Evolutionary conservation across 2,113 vertebrate species (phyloP).

Genomic region (Nothobranchius furzeri): DNA sequence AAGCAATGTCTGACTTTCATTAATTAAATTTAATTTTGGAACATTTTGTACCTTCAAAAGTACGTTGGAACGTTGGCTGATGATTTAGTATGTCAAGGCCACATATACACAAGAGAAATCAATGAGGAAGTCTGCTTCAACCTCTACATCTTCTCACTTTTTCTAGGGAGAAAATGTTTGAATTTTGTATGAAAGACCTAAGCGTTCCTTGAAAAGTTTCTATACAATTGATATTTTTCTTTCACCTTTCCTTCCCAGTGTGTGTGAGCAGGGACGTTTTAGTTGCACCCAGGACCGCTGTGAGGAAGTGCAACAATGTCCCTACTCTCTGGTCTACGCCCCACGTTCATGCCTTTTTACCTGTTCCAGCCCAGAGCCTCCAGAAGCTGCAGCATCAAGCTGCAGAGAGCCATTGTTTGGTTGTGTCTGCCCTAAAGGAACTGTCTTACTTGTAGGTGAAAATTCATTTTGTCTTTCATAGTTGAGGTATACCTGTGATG

Average conservation of each 20-base stretch:
- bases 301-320: constrained; percentile 75
- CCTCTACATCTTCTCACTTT: too few relatives aligned
- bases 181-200: too few relatives aligned
- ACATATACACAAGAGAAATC: too few relatives aligned
- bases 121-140: too few relatives aligned
- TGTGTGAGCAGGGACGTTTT: constrained; percentile 80
- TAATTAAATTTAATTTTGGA: too few relatives aligned
- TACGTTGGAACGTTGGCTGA: too few relatives aligned
- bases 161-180: too few relatives aligned
- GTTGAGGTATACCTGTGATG: too few relatives aligned
- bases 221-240: background rate
- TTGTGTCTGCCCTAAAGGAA: constrained; percentile 86
- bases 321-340: constrained; percentile 77
- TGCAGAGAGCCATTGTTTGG: constrained; percentile 78
- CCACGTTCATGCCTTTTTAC: constrained; percentile 85
- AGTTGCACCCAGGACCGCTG: constrained; percentile 80
- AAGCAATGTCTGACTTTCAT: too few relatives aligned
- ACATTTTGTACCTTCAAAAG: too few relatives aligned
- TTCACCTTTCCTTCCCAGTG: constrained; percentile 54
- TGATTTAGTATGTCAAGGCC: too few relatives aligned
- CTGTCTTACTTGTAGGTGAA: constrained; percentile 81
- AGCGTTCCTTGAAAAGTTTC: too few relatives aligned
- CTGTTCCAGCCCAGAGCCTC: constrained; percentile 77
- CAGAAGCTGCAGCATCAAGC: constrained; percentile 26
- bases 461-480: background rate